Evolutionary conservation across 2,888 invertebrate species (phyloP), one percentile per base, ranked within the genome.

Genomic region (Nephrotoma appendiculata): DNA sequence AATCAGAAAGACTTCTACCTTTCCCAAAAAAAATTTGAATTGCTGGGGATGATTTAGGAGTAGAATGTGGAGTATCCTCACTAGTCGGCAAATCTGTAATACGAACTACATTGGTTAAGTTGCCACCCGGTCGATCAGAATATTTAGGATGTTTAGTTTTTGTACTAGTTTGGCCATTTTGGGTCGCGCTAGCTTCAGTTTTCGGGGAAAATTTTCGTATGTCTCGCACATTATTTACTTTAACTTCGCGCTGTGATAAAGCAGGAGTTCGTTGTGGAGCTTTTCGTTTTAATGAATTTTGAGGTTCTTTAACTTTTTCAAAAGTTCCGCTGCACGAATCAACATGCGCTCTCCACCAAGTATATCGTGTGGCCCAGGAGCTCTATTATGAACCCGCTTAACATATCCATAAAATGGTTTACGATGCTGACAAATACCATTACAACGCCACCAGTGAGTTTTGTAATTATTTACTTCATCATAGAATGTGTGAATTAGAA

Each of bases 321-420:
- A 96, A 99, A 0, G 92, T 94, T 6, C 99, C 99, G 43, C 96
- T 95, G 91, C 99, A 99, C 0, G 92, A 93, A 57, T 91, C 90
- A 88, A 94, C 92, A 92, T 99, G 99, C 3, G 93, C 92, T 0
- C 89, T 91, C 96, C 96, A 99, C 99, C 99, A 99, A 86, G 90
- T n/a, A n/a, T 93, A 89, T 97, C 97, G 87, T 92, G 93, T 0
- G 96, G 95, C 0, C 98, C 96, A 0, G 99, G 99, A 0, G 97
- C 95, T 88, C 97, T 94, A 92, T 99, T 99, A 90, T 93, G 94
- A 0, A 97, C 93, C 41, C 98, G 94, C 88, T 96, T 95, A 0
- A 99, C 97, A 89, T 95, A 95, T 0, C 99, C 99, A 92, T 94
- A 98, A 91, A 94, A 98, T 0, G 99, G 99, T 86, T 93, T 93